These are phyloP conservation scores for Vidua macroura DNA, from an alignment of 2,113 vertebrate genomes.

Conservation along the genomic window DNA sequence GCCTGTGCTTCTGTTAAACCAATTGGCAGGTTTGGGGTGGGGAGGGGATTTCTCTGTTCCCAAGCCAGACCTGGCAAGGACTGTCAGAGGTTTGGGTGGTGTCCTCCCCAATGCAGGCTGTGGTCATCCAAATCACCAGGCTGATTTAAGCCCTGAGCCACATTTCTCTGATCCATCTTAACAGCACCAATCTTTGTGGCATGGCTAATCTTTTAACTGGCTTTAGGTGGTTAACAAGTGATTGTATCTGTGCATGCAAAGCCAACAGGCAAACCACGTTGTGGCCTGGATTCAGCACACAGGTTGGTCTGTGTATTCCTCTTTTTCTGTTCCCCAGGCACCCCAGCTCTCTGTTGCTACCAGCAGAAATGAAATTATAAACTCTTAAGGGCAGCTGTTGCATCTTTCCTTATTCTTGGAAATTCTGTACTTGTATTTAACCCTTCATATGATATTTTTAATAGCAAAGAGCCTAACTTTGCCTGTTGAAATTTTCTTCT, in stretches of 20 bases:
- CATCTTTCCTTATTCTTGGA: not conserved
- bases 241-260: not conserved
- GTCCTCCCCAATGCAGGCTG: not conserved
- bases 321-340: not conserved
- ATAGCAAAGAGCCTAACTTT: not conserved
- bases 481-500: not conserved
- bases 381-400: not conserved
- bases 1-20: not conserved
- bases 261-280: not conserved
- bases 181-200: not conserved
- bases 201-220: not conserved
- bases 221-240: not conserved
- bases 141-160: not conserved
- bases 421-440: not conserved
- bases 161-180: not conserved
- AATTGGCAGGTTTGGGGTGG: fast-evolving
- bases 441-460: not conserved
- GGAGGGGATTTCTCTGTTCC: not conserved
- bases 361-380: not conserved
- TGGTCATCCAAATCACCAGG: not conserved
- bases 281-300: not conserved
- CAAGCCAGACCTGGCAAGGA: not conserved
- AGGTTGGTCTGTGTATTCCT: not conserved
- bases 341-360: not conserved
- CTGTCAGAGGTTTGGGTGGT: not conserved